phyloP scores from a whole-genome alignment of 2,888 invertebrate species.

The Acronicta leporina region DNA sequence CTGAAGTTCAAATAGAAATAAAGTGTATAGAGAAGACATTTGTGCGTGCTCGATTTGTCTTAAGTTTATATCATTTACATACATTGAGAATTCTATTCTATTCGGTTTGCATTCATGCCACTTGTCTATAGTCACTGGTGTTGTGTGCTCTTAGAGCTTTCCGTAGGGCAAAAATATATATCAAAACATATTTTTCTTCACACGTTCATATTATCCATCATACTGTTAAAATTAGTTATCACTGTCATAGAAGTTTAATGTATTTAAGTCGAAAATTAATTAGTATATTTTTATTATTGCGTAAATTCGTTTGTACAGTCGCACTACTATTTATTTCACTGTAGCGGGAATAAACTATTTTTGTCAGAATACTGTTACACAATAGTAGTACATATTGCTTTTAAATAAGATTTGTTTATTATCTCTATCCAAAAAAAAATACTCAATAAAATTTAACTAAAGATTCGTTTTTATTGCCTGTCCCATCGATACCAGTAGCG shows the following conservation, averaged over 20 bases:
- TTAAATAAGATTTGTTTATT: slow-evolving; percentile 73
- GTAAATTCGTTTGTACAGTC: slow-evolving; percentile 82
- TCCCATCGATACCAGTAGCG: slow-evolving; percentile 1
- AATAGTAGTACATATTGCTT: slow-evolving; percentile 80
- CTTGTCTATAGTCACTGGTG: too few relatives aligned
- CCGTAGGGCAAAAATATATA: slow-evolving; percentile 49
- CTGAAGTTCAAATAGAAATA: too few relatives aligned
- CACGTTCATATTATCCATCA: slow-evolving; percentile 39
- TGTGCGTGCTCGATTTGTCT: too few relatives aligned
- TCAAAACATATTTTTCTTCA: slow-evolving; percentile 43
- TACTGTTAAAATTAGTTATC: slow-evolving; percentile 49
- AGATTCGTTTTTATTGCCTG: slow-evolving; percentile 59
- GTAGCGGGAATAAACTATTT: slow-evolving; percentile 72
- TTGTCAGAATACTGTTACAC: slow-evolving; percentile 73
- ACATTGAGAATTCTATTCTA: too few relatives aligned
- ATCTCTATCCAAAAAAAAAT: slow-evolving; percentile 78
- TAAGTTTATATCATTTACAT: too few relatives aligned
- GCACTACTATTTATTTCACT: slow-evolving; percentile 74
- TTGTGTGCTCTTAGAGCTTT: slow-evolving; percentile 58
- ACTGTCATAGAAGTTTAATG: slow-evolving; percentile 54
- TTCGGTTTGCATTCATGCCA: too few relatives aligned
- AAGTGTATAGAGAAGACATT: too few relatives aligned
- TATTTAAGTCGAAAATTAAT: slow-evolving; percentile 57
- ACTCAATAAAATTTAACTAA: slow-evolving; percentile 83
- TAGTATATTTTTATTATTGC: slow-evolving; percentile 61